Percentiles rank a stretch among this genome's conserved stretches.
phyloP scores from a whole-genome alignment of 2,797 vertebrate species.

The Prionace glauca region DNA sequence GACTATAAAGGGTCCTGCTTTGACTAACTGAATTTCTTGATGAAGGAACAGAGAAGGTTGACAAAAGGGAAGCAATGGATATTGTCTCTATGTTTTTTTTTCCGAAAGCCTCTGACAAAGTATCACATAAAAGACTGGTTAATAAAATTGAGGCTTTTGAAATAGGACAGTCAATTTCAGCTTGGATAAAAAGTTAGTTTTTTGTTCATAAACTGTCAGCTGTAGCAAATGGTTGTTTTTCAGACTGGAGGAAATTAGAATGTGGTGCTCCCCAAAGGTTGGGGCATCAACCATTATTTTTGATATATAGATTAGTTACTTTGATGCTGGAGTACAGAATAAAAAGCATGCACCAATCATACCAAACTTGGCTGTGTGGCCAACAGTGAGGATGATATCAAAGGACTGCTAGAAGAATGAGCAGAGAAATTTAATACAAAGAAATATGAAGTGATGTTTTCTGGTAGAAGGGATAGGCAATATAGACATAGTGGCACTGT shows the following conservation, averaged over 20 bases:
- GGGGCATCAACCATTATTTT: not conserved
- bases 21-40: not conserved
- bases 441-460: not conserved
- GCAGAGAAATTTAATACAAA: not conserved
- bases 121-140: not conserved
- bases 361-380: not conserved
- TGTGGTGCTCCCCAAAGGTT: not conserved
- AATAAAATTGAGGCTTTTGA: not conserved
- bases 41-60: not conserved
- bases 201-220: too few relatives aligned
- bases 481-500: not conserved
- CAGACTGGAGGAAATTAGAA: not conserved
- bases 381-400: not conserved
- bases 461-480: not conserved
- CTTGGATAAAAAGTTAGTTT: not conserved
- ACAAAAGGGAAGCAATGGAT: too few relatives aligned
- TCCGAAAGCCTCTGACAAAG: not conserved
- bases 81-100: too few relatives aligned
- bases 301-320: not conserved
- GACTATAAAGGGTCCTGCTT: not conserved
- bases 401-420: not conserved
- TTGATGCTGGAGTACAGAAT: not conserved
- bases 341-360: not conserved
- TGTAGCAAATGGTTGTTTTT: too few relatives aligned
- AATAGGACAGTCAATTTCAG: not conserved